Conservation (phyloP, 2,113 vertebrate species). For the Rana temporaria region DNA sequence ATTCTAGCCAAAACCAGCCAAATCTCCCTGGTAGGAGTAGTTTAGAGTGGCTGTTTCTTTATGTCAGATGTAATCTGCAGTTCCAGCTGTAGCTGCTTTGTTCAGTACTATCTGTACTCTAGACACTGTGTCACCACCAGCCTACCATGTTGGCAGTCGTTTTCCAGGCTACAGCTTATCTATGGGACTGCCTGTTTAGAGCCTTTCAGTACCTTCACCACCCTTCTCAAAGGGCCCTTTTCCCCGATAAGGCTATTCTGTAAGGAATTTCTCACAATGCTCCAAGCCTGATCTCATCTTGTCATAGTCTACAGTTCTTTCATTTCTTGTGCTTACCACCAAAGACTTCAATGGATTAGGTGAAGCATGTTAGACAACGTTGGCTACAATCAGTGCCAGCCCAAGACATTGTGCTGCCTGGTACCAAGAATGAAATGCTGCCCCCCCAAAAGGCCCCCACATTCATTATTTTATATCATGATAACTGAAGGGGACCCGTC, state of each 20-base stretch:
- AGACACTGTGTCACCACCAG: constrained; percentile 37
- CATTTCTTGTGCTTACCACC: background rate
- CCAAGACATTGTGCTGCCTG: too few species aligned
- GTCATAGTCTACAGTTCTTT: background rate
- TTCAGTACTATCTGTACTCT: background rate
- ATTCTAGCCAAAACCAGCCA: too few species aligned
- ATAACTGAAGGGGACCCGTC: too few species aligned
- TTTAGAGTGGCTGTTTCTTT: too few species aligned
- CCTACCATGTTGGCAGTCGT: constrained; percentile 10
- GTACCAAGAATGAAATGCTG: too few species aligned
- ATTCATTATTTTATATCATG: too few species aligned
- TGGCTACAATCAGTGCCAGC: too few species aligned
- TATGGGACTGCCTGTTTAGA: constrained; percentile 2
- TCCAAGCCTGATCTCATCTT: constrained; percentile 18
- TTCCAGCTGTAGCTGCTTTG: background rate
- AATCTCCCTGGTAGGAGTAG: background rate
- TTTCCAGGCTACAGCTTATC: constrained; percentile 25
- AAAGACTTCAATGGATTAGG: too few species aligned
- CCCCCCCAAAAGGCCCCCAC: too few species aligned
- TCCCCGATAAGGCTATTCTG: constrained; percentile 19
- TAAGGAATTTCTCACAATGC: background rate
- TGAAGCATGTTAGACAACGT: too few species aligned
- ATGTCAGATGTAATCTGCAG: background rate
- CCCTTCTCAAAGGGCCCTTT: background rate
- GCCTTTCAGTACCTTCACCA: constrained; percentile 5